phyloP scores from a whole-genome alignment of 2,888 invertebrate genomes.

The Cacoxenus indagator region DNA sequence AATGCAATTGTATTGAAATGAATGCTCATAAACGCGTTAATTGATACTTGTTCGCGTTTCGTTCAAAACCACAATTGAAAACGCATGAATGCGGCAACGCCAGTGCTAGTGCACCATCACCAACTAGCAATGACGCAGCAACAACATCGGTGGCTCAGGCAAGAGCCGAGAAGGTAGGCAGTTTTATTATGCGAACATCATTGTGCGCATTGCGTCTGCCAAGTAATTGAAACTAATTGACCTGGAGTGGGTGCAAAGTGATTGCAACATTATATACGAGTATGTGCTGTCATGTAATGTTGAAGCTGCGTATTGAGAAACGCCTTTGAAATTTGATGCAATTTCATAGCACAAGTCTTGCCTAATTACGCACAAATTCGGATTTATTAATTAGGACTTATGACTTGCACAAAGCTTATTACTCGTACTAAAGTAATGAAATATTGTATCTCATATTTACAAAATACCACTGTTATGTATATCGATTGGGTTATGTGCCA shows the following conservation, averaged over 20 bases:
- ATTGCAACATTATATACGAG: constrained; percentile 17
- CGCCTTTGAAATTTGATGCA: too few relatives aligned
- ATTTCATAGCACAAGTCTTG: too few relatives aligned
- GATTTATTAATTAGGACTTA: too few relatives aligned
- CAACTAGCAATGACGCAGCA: constrained; percentile 12
- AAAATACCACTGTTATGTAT: too few relatives aligned
- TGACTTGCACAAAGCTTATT: too few relatives aligned
- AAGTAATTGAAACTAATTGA: constrained; percentile 52
- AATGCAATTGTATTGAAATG: neutral
- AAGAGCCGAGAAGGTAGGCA: neutral
- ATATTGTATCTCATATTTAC: too few relatives aligned
- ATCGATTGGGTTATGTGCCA: too few relatives aligned
- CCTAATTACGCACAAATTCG: too few relatives aligned
- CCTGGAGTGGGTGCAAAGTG: constrained; percentile 44
- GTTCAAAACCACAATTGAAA: constrained; percentile 21
- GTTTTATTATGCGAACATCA: neutral
- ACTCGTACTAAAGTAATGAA: too few relatives aligned
- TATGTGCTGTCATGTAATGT: neutral
- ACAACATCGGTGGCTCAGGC: neutral
- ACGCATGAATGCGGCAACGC: constrained; percentile 1
- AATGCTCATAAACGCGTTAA: constrained; percentile 23
- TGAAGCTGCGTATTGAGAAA: too few relatives aligned
- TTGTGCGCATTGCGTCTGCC: neutral
- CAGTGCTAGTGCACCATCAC: neutral
- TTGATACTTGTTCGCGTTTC: constrained; percentile 30